These are phyloP conservation scores for Archips xylosteana DNA, from an alignment of 2,888 invertebrate genomes.

Conservation along the genomic window DNA sequence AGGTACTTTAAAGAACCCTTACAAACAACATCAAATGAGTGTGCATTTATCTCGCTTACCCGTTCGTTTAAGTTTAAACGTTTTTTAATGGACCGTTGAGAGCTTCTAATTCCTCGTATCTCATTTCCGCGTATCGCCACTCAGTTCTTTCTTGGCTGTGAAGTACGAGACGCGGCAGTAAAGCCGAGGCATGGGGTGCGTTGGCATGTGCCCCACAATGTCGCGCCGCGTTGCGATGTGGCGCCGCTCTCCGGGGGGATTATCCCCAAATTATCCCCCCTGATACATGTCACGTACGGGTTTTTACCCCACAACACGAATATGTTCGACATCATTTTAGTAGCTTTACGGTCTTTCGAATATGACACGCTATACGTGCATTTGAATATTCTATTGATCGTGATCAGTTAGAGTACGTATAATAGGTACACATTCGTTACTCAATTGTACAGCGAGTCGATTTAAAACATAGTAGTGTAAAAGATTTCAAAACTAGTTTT, in stretches of 20 bases:
- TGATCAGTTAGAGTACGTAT: not conserved
- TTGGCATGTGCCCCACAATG: slow-evolving; percentile 63
- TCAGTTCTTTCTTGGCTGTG: slow-evolving; percentile 6
- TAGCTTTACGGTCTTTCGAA: slow-evolving; percentile 36
- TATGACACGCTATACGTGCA: slow-evolving; percentile 21
- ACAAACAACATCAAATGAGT: not conserved
- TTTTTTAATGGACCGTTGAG: not conserved
- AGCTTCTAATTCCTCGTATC: not conserved
- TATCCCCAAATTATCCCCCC: slow-evolving; percentile 55
- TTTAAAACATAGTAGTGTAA: not conserved
- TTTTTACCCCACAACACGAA: slow-evolving; percentile 44
- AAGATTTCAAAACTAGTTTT: not conserved
- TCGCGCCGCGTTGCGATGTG: slow-evolving; percentile 51
- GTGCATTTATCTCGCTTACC: not conserved
- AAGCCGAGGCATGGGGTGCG: slow-evolving; percentile 50
- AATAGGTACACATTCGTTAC: not conserved
- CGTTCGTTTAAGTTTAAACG: not conserved
- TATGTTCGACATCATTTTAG: slow-evolving; percentile 38
- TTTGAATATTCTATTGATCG: slow-evolving; percentile 27
- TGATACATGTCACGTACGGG: slow-evolving; percentile 48
- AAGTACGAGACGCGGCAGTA: slow-evolving; percentile 4
- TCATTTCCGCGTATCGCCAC: not conserved
- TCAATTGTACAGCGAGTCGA: not conserved
- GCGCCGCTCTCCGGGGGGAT: slow-evolving; percentile 53
- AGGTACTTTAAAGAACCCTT: not conserved